A percentile compares a stretch with the other conserved stretches of the same genome.
These are phyloP conservation scores for Phoeniculus purpureus DNA, from an alignment of 2,797 vertebrate species.

Conservation along the genomic window DNA sequence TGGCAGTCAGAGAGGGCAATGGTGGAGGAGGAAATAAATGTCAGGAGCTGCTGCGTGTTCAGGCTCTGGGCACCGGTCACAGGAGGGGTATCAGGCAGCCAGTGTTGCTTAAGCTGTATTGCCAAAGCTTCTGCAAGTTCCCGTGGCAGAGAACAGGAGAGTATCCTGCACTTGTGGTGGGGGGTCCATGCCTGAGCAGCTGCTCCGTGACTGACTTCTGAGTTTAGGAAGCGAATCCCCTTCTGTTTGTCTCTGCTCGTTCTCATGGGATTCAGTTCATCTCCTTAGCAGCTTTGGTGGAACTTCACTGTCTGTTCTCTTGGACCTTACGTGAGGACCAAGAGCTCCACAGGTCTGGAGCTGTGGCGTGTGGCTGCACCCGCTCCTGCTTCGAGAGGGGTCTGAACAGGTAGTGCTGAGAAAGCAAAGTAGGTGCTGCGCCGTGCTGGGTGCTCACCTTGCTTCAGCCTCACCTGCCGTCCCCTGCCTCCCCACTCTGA, in stretches of 20 bases:
- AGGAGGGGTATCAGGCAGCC: neutral
- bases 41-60: neutral
- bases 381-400: too few relatives aligned
- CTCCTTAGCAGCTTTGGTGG: neutral
- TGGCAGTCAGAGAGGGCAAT: neutral
- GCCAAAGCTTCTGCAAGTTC: neutral
- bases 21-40: neutral
- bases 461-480: neutral
- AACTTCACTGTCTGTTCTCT: neutral
- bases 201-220: neutral
- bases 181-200: neutral
- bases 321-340: rapidly evolving
- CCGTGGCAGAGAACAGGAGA: neutral
- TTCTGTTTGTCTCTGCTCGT: neutral
- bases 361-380: too few relatives aligned
- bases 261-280: neutral
- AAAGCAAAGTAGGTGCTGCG: rapidly evolving
- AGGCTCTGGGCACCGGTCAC: neutral
- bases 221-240: neutral
- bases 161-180: rapidly evolving
- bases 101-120: neutral
- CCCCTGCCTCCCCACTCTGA: neutral
- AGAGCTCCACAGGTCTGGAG: too few relatives aligned
- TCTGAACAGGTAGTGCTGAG: neutral
- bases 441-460: neutral